A percentile compares a stretch with the other conserved stretches of the same genome.
Conservation (phyloP, 1,140 invertebrate genomes). For the Ceratoteleas bidentatus region DNA sequence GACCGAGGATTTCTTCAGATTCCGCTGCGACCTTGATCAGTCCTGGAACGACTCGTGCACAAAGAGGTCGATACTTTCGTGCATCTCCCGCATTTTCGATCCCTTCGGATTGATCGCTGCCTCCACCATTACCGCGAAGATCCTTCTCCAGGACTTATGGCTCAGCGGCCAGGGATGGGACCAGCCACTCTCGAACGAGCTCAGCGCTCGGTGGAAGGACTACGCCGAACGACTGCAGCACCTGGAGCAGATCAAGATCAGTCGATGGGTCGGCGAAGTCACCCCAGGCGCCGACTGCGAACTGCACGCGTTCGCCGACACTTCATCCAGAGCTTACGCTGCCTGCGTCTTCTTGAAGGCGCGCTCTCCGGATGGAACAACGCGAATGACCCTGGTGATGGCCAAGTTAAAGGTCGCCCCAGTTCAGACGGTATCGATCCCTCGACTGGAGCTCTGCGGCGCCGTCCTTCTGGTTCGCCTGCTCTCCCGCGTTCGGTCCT, state of each 20-base stretch:
- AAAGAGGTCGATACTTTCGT: background rate
- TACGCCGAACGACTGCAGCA: background rate
- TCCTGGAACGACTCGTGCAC: background rate
- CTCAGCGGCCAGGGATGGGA: background rate
- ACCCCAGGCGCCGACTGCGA: background rate
- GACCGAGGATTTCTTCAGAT: background rate
- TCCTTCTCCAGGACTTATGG: background rate
- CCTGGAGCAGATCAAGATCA: background rate
- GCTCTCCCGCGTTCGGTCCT: background rate
- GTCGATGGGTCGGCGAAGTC: background rate
- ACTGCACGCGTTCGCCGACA: background rate
- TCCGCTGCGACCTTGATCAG: background rate
- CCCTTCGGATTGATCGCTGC: background rate
- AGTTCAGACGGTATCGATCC: background rate
- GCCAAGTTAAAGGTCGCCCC: background rate
- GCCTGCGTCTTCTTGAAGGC: background rate
- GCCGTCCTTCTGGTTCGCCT: too few species aligned
- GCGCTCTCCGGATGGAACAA: background rate
- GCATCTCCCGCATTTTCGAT: background rate
- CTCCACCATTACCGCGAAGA: too few species aligned
- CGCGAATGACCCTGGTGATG: background rate
- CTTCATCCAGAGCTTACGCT: background rate
- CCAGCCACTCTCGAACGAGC: too few species aligned
- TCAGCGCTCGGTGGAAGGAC: too few species aligned
- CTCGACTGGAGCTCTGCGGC: background rate